phyloP scores from a whole-genome alignment of 1,140 invertebrate species.

The Trachelipus rathkii region DNA sequence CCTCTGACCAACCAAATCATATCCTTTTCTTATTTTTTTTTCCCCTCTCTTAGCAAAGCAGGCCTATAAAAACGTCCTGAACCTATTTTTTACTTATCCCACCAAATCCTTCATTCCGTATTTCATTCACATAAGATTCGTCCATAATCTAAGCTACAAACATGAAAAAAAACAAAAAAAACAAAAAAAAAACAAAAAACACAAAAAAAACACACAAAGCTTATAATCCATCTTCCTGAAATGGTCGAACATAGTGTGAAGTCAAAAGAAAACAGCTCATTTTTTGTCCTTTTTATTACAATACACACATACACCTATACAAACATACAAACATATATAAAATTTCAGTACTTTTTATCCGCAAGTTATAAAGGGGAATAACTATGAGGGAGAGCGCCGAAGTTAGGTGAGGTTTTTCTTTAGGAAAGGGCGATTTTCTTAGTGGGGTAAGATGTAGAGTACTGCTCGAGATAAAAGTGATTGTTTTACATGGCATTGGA shows the following conservation, averaged over 20 bases:
- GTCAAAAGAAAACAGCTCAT: neutral
- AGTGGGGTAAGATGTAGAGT: too few species aligned
- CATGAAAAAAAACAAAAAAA: neutral
- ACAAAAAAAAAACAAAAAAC: too few species aligned
- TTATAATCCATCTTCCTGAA: neutral
- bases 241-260: neutral
- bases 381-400: too few species aligned
- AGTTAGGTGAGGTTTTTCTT: too few species aligned
- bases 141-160: neutral
- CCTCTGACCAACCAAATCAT: too few species aligned
- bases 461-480: too few species aligned
- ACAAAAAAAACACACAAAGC: neutral
- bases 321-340: too few species aligned
- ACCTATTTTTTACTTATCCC: conserved; percentile 13
- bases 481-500: too few species aligned
- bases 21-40: neutral
- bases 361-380: too few species aligned
- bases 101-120: neutral
- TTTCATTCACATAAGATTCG: conserved; percentile 10
- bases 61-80: neutral
- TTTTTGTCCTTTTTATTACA: conserved; percentile 1
- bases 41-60: conserved; percentile 7
- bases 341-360: too few species aligned
- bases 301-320: neutral
- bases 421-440: too few species aligned